Conservation (phyloP, 2,797 vertebrate genomes). For the Toxotes lorentzi region DNA sequence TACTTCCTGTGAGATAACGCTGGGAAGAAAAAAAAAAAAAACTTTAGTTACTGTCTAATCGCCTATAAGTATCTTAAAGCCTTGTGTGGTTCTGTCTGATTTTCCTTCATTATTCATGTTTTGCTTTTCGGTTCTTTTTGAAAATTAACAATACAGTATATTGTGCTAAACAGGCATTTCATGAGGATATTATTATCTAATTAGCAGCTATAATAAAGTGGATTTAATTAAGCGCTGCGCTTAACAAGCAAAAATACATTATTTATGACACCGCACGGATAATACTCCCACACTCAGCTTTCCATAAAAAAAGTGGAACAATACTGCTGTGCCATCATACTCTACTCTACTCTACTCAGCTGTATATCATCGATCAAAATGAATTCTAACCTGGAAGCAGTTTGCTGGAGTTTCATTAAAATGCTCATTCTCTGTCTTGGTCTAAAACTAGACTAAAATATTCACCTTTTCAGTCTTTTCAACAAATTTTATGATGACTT, state of each 20-base stretch:
- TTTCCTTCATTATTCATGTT: neutral
- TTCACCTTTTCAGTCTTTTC: neutral
- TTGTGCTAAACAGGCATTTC: neutral
- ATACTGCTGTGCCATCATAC: neutral
- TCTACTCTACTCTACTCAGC: neutral
- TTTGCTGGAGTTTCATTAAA: neutral
- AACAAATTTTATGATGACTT: neutral
- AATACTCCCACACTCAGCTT: neutral
- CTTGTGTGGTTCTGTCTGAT: neutral
- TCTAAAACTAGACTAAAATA: neutral
- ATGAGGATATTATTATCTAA: neutral
- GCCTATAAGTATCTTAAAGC: neutral
- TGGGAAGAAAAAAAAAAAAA: neutral
- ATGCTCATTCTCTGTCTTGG: neutral
- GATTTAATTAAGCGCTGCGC: neutral
- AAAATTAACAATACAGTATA: neutral
- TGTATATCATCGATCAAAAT: neutral
- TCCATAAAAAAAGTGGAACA: neutral
- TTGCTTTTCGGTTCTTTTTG: neutral
- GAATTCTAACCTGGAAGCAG: neutral
- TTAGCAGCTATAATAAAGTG: neutral
- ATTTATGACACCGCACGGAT: slow-evolving; percentile 1
- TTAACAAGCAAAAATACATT: neutral
- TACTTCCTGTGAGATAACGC: neutral
- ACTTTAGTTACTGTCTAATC: neutral